Percentiles rank a stretch among this genome's conserved stretches.
phyloP scores from a whole-genome alignment of 2,113 vertebrate genomes.

The Anhinga anhinga region DNA sequence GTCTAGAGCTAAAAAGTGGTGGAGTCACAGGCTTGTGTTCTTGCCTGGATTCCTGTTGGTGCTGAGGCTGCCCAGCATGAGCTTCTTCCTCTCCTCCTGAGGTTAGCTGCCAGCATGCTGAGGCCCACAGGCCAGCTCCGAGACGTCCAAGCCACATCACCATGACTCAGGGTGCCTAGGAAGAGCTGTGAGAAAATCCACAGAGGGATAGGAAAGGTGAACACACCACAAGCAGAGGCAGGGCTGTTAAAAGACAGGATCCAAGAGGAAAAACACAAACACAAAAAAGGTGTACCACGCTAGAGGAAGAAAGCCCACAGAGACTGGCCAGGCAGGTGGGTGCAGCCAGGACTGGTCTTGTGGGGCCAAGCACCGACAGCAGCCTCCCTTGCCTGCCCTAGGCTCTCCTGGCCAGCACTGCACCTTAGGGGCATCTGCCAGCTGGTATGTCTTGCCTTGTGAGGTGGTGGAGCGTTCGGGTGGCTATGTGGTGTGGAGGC shows the following conservation, averaged over 20 bases:
- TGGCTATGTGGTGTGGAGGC: background rate
- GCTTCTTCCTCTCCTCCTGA: background rate
- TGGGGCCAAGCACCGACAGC: background rate
- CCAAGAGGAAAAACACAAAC: background rate
- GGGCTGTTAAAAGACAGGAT: background rate
- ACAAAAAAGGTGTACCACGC: background rate
- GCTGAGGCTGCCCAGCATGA: background rate
- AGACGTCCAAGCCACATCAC: fast-evolving
- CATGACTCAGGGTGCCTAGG: fast-evolving
- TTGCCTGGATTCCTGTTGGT: background rate
- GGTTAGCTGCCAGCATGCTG: fast-evolving
- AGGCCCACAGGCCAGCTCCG: fast-evolving
- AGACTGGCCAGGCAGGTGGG: background rate
- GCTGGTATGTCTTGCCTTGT: background rate
- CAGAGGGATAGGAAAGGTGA: background rate
- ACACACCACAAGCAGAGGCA: background rate
- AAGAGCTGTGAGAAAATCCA: background rate
- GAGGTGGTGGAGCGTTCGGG: background rate
- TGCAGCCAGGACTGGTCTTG: no score
- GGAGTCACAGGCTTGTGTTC: background rate
- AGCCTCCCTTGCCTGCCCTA: background rate
- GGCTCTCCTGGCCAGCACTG: no score
- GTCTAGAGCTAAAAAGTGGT: background rate
- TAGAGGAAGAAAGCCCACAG: background rate
- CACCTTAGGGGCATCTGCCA: background rate